Percentiles rank a stretch among this genome's conserved stretches.
phyloP scores from a whole-genome alignment of 1,140 invertebrate genomes.

The Sitobion miscanthi region DNA sequence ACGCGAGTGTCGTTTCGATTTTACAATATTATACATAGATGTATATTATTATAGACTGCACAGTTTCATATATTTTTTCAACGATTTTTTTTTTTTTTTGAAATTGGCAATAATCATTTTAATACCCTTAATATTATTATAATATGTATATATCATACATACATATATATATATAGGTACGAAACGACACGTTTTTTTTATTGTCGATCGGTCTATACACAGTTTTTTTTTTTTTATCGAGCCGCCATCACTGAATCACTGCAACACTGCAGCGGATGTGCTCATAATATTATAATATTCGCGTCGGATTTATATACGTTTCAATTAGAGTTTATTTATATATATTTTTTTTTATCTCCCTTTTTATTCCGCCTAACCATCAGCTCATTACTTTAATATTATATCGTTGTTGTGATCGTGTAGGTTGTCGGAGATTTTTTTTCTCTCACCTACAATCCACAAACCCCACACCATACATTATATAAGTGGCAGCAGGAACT shows the following conservation, averaged over 20 bases:
- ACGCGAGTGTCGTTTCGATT: neutral
- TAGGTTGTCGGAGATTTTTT: neutral
- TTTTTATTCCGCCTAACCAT: neutral
- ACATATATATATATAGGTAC: neutral
- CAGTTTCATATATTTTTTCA: neutral
- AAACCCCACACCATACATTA: neutral
- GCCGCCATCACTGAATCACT: neutral
- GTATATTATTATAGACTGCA: neutral
- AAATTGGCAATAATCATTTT: neutral
- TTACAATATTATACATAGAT: neutral
- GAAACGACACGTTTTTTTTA: neutral
- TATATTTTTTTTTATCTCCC: neutral
- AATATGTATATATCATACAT: neutral
- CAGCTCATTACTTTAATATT: neutral
- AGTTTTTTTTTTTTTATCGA: neutral
- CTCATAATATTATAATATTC: neutral
- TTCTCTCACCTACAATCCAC: neutral
- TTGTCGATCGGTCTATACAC: neutral
- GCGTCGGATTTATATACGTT: neutral
- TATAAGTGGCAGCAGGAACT: neutral
- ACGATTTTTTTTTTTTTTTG: too few species aligned
- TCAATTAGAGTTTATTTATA: constrained; percentile 12
- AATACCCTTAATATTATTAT: neutral
- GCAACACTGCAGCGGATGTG: neutral
- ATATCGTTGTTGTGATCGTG: neutral